Base-by-base conservation (phyloP, 2,113 vertebrate species). In the Todiramphus chloris region DNA sequence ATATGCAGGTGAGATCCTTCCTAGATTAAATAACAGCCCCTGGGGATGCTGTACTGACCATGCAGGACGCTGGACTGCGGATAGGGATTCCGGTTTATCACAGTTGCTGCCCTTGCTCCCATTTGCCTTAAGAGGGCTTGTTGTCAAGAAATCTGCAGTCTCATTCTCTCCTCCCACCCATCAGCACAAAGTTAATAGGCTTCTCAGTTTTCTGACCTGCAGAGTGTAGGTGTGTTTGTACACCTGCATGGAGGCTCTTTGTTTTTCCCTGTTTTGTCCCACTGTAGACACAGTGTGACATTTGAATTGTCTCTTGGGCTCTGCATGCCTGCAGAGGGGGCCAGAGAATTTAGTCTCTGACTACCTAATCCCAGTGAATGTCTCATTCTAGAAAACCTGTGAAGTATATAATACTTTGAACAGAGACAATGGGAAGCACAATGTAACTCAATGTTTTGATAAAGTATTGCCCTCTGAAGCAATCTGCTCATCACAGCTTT, bases 131-230 rank as follows among this genome's bases (percentile, higher is more conserved):
- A 23, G 43, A 69, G 44, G 56, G 13, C 31, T 62, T 9, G 11
- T 4, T 10, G 43, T 11, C n/a, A 25, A 66, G 51, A 56, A 24
- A 50, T 3, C 27, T 21, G 50, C 67, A 2, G 30, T 4, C 56
- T 69, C 50, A 1, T 21, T 33, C 67, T 16, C 41, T n/a, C 9
- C 30, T 62, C 30, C 39, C 46, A 1, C 3, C 3, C 59, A 1
- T 5, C 66, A 25, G 30, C 69, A 9, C 8, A 3, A 1, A 39
- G 35, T 0, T 7, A n/a, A 19, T 0, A 9, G 55, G 17, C 46
- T 20, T 8, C 24, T 0, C 0, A 0, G 16, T 0, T 5, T 43
- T 3, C 59, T 23, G 63, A 11, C 68, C 24, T 9, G 35, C 31
- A 14, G 28, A 9, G 3, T 1, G 39, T 0, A 15, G 64, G 30